A percentile compares a stretch with the other conserved stretches of the same genome.
phyloP scores from a whole-genome alignment of 1,140 invertebrate genomes.

The Drosophila kikkawai region DNA sequence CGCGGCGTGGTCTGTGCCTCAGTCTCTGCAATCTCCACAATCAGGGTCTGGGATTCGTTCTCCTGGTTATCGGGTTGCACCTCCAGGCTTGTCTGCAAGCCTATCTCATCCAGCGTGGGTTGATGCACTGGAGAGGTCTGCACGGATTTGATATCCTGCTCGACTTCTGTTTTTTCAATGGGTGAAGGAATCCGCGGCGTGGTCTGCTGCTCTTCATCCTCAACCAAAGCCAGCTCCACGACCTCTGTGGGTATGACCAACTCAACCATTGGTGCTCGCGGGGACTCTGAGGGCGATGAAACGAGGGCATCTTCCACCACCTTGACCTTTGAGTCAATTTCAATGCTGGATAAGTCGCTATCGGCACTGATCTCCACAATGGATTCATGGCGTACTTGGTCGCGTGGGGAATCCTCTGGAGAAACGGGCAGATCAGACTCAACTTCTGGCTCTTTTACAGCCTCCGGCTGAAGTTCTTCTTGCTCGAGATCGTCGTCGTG shows the following conservation, averaged over 20 bases:
- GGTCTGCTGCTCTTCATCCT: conserved; percentile 86
- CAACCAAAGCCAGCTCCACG: conserved; percentile 86
- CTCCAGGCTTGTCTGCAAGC: conserved; percentile 85
- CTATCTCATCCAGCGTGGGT: conserved; percentile 81
- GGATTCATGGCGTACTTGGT: conserved; percentile 59
- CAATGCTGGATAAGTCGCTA: conserved; percentile 83
- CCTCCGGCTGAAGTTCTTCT: conserved; percentile 52
- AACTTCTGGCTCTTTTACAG: conserved; percentile 60
- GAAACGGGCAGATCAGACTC: conserved; percentile 84
- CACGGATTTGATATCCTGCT: conserved; percentile 86
- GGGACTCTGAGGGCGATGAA: conserved; percentile 69
- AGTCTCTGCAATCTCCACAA: conserved; percentile 70
- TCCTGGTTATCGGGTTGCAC: conserved; percentile 72
- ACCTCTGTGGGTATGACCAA: conserved; percentile 87
- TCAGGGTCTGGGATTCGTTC: conserved; percentile 77
- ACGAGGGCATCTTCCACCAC: conserved; percentile 88
- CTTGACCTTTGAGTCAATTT: conserved; percentile 87
- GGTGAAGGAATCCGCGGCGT: conserved; percentile 76
- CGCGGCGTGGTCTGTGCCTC: conserved; percentile 80
- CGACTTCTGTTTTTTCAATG: conserved; percentile 9
- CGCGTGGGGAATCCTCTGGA: conserved; percentile 58
- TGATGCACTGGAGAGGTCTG: conserved; percentile 88
- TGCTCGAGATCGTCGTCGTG: conserved; percentile 43
- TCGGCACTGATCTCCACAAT: conserved; percentile 74
- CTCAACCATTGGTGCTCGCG: conserved; percentile 83